phyloP scores from a whole-genome alignment of 2,888 invertebrate species.

The Frankliniella intonsa region DNA sequence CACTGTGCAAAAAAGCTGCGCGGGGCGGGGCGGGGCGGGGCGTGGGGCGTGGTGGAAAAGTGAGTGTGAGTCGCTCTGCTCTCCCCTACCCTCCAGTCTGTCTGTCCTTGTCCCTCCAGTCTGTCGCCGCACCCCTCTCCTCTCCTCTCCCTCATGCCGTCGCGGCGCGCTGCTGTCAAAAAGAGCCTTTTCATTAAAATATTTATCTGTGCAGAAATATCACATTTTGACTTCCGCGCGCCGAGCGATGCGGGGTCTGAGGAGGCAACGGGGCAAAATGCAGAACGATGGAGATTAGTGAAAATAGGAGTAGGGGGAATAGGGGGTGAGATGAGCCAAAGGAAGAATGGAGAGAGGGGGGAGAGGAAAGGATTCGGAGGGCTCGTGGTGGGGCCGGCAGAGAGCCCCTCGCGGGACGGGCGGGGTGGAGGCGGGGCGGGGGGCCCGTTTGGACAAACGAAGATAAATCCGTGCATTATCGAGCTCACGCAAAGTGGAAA shows the following conservation, averaged over 20 bases:
- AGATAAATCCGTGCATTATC: slow-evolving; percentile 26
- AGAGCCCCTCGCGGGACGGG: neutral
- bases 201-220: slow-evolving; percentile 25
- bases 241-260: neutral
- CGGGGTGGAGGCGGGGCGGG: neutral
- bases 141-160: neutral
- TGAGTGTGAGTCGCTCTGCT: neutral
- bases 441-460: neutral
- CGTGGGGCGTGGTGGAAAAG: neutral
- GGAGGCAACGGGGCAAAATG: neutral
- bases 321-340: no score
- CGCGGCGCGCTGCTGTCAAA: neutral
- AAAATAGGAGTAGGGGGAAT: neutral
- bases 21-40: neutral
- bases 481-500: slow-evolving; percentile 15
- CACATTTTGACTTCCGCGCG: slow-evolving; percentile 13
- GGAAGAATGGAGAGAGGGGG: no score
- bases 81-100: neutral
- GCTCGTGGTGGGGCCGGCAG: neutral
- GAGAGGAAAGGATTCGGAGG: neutral
- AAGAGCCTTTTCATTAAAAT: slow-evolving; percentile 20
- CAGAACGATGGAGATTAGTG: slow-evolving; percentile 24
- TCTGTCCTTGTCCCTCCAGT: neutral
- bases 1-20: neutral
- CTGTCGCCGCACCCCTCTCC: neutral